Conservation (phyloP, 2,113 vertebrate genomes). For the Rhagologus leucostigma region DNA sequence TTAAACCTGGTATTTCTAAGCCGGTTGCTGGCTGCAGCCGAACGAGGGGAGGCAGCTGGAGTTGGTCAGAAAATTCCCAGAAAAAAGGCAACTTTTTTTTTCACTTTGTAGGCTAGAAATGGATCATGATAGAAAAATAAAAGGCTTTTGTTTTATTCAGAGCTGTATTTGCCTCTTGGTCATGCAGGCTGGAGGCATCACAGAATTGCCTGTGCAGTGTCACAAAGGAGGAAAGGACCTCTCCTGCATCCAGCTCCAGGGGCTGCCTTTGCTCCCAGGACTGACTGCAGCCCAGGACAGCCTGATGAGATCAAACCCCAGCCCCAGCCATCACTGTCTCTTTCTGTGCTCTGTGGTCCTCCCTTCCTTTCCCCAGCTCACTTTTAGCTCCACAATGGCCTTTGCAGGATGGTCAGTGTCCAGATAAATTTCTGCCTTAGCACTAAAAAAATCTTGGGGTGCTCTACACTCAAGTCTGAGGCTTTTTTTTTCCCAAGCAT, state of each 20-base stretch:
- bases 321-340: neutral
- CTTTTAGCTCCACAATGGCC: neutral
- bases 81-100: neutral
- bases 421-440: neutral
- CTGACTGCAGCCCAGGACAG: neutral
- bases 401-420: neutral
- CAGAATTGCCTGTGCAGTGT: neutral
- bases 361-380: neutral
- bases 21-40: slow-evolving; percentile 15
- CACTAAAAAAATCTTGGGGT: neutral
- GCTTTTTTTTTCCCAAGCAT: neutral
- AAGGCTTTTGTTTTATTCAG: neutral
- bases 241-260: fast-evolving
- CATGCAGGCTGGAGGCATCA: neutral
- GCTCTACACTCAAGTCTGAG: neutral
- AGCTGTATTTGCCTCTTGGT: neutral
- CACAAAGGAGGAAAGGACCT: neutral
- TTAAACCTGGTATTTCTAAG: slow-evolving; percentile 62
- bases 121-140: neutral
- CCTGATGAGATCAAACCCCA: neutral
- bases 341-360: neutral
- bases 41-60: neutral
- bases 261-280: neutral
- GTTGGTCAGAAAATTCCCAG: neutral
- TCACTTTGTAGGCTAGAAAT: neutral